Evolutionary conservation across 2,113 vertebrate species (phyloP), one percentile per base, ranked within the genome.

Genomic region (Vicugna pacos): DNA sequence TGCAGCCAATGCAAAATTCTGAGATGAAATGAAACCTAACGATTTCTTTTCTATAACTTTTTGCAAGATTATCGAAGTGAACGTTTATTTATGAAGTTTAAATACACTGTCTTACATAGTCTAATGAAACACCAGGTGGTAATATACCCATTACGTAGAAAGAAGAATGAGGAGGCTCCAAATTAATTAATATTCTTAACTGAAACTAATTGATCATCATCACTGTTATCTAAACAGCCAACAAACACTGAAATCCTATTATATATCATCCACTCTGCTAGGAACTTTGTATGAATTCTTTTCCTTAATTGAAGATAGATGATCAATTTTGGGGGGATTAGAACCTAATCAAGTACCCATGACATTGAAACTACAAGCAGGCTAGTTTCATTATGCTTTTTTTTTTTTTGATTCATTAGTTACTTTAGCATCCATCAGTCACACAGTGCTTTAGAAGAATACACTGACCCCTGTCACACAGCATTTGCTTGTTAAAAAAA

Each of bases 11-110:
- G 22, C 20, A 92, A 93, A 95, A 80, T 64, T 93, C 4, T 62
- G 38, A 93, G 42, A 82, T 62, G 22, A 64, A 70, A 64, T 88
- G 15, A 85, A 56, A 95, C 50, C 30, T 42, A 54, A 22, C 77
- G 28, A 52, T 91, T 84, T 58, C 22, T 80, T 73, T 88, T 89
- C 52, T 64, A 12, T 54, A 72, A 92, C 35, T 52, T 84, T 95
- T 84, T 64, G 7, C 8, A 88, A 79, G 12, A 12, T 73, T 87
- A 87, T 28, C 69, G 32, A 84, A 90, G 54, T 64, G 58, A 97
- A 86, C 2, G 84, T 94, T 90, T 96, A 62, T 48, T 95, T 95
- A 35, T 90, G 72, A 86, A 96, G 15, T 86, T 95, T 97, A 96
- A 92, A 46, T 58, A n/a, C 10, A 67, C 30, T 91, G 6, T 83